phyloP scores from a whole-genome alignment of 1,140 invertebrate species.

The Saccostrea cuccullata region DNA sequence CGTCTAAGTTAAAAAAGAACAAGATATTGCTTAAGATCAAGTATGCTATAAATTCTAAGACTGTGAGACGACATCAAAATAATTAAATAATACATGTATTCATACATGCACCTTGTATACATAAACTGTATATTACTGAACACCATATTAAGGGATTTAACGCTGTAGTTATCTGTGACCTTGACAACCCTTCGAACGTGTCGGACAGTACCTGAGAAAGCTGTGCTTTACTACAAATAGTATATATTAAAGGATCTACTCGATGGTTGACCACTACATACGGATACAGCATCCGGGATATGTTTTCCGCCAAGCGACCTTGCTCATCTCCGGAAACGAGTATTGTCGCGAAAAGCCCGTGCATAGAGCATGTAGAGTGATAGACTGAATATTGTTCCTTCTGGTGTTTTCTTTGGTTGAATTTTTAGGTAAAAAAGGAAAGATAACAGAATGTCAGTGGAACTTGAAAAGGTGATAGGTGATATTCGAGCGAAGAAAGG shows the following conservation, averaged over 20 bases:
- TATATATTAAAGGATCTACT: not conserved
- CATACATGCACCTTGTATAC: no score
- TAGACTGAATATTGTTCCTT: not conserved
- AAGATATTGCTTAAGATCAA: no score
- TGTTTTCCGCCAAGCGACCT: not conserved
- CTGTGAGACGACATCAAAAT: no score
- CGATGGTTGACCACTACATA: not conserved
- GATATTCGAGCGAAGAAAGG: constrained; percentile 4
- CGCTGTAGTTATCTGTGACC: not conserved
- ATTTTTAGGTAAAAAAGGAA: not conserved
- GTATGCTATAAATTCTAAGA: no score
- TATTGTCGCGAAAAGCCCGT: not conserved
- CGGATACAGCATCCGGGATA: constrained; percentile 12
- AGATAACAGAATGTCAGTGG: not conserved
- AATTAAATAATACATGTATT: no score
- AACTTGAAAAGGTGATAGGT: constrained; percentile 13
- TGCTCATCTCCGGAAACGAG: not conserved
- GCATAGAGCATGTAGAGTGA: not conserved
- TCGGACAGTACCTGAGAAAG: not conserved
- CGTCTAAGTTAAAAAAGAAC: no score
- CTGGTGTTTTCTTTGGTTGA: not conserved
- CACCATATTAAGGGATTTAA: not conserved
- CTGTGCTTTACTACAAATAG: not conserved
- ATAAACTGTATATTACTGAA: no score
- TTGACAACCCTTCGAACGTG: not conserved